Conservation (phyloP, 2,113 vertebrate species). For the Erythrocercus mccallii region DNA sequence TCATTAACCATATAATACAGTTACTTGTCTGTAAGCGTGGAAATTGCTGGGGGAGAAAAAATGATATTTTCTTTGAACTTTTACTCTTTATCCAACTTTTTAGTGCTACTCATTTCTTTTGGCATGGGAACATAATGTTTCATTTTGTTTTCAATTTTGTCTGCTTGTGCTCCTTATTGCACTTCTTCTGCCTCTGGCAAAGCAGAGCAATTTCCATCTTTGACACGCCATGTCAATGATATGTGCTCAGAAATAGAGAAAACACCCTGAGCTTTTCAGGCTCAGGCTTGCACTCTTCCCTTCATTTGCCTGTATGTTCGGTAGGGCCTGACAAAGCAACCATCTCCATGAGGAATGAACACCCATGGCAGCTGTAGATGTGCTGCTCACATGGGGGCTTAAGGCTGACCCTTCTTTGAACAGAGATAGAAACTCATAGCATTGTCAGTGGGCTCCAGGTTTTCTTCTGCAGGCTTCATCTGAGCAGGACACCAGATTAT, state of each 20-base stretch:
- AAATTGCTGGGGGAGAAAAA: background rate
- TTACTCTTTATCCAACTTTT: background rate
- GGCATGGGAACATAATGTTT: background rate
- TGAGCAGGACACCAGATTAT: background rate
- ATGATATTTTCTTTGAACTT: background rate
- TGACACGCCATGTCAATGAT: accelerated
- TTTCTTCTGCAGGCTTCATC: background rate
- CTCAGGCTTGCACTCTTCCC: background rate
- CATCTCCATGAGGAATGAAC: background rate
- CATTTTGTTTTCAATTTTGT: background rate
- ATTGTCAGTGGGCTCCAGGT: accelerated
- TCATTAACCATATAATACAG: background rate
- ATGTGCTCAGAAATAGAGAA: background rate
- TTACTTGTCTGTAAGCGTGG: background rate
- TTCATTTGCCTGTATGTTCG: accelerated
- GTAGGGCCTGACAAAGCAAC: background rate
- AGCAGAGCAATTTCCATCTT: background rate
- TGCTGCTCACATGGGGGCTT: background rate
- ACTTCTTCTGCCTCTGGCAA: background rate
- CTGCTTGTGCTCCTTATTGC: background rate
- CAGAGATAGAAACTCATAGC: background rate
- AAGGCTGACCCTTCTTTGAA: background rate
- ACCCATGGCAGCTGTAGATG: background rate
- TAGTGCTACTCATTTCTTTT: background rate
- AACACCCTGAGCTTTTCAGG: background rate